Base-by-base conservation (phyloP, 1,140 invertebrate genomes). In the Hesperophylax magnus region DNA sequence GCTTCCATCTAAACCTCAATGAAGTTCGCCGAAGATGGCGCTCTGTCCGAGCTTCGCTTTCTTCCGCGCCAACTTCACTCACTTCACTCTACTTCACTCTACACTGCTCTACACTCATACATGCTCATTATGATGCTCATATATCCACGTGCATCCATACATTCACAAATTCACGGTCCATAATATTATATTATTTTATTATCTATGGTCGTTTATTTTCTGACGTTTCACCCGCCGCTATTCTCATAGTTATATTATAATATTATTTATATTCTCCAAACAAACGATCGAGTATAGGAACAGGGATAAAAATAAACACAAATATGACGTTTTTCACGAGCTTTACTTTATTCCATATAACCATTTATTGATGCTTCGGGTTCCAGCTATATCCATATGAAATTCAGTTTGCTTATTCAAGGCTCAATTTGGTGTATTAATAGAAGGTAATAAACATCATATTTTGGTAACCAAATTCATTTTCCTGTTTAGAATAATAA, bases 1-100 rank as follows among this genome's bases (percentile, higher is more conserved):
- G 78, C 78, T 79, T 72, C 77, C 53, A 61, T 79, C 34, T 74
- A 74, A 79, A 79, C 69, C 69, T 52, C 54, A 79, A 72, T 79
- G 78, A 79, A 79, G 78, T 71, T 74, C 31, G 77, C 7, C 20
- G 24, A 74, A 24, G 54, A 72, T 71, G 56, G 78, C 78, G 69
- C 78, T 79, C 24, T 6, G 34, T 34, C 8, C 24, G 58, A 47
- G 22, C 39, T 69, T 77, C 39, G 58, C 60, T 20, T 65, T 63
- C 34, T 54, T 76, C 27, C 54, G 56, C n/a, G 18, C 31, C 14
- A 76, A 76, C 74, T 76, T 76, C 74, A 76, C 31, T 31, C 34
- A 34, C 34, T 34, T 34, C 34, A 34, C 34, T 34, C 27, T 31
- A 31, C 27, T 3, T 3, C 2, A 31, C 2, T 6, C 2, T 31